phyloP scores from a whole-genome alignment of 2,888 invertebrate genomes.

The Pheosia tremula region DNA sequence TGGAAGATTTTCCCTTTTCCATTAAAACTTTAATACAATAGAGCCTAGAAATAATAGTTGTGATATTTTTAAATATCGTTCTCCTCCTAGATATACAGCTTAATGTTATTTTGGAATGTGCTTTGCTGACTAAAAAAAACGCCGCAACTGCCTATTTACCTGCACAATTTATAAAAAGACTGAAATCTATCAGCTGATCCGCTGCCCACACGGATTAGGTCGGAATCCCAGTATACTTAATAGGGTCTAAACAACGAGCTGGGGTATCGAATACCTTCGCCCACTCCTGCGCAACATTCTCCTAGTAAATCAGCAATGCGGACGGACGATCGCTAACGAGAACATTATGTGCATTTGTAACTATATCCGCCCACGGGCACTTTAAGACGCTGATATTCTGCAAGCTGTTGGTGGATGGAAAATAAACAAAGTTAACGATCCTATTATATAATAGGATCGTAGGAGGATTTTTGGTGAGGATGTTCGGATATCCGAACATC shows the following conservation, averaged over 20 bases:
- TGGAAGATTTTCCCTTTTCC: no score
- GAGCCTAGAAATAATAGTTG: no score
- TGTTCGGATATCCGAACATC: no score
- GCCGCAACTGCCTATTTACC: not conserved
- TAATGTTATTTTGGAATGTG: no score
- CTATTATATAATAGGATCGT: no score
- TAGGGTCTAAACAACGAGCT: conserved; percentile 1
- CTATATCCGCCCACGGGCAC: conserved; percentile 38
- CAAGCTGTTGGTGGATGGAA: conserved; percentile 16
- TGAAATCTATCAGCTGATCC: conserved; percentile 3
- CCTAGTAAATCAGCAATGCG: conserved; percentile 36
- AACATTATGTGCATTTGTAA: conserved; percentile 42
- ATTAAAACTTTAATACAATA: no score
- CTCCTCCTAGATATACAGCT: no score
- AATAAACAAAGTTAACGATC: not conserved
- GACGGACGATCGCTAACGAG: conserved; percentile 33
- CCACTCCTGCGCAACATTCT: conserved; percentile 12
- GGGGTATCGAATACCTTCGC: conserved; percentile 4
- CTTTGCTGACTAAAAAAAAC: no score
- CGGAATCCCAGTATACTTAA: not conserved
- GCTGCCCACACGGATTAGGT: not conserved
- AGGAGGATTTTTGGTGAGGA: no score
- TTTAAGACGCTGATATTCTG: conserved; percentile 31
- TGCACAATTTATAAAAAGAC: conserved; percentile 1
- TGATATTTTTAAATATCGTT: no score